Base-by-base conservation (phyloP, 2,888 invertebrate genomes). In the Eueremaeus valkanovi region DNA sequence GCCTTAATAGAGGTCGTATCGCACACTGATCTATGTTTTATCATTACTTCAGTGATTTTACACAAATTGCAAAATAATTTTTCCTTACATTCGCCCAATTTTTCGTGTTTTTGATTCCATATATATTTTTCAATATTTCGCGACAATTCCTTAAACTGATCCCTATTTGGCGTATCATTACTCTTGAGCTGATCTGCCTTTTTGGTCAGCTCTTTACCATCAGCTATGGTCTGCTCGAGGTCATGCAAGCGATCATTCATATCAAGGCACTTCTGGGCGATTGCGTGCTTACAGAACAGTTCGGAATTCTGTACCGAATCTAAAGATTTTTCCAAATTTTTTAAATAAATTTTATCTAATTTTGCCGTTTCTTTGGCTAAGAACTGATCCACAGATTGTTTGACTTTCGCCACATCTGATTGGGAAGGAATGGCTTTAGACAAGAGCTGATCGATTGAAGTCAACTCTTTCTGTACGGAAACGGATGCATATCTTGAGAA, bases 31-130 rank as follows among this genome's bases (percentile, higher is more conserved):
- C 36, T 66, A 36, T 66, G 66, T 33, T 9, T 36, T 1, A 36
- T 36, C 0, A 36, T 13, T 8, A 36, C 21, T 36, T 66, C 66
- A 36, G n/a, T 0, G 1, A 66, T 66, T 36, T 66, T 66, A 27
- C 74, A 74, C 5, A 74, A 18, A 42, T 74, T 74, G 63, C 74
- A 74, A 51, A 74, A 33, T 24, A 74, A 27, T 16, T 74, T 74
- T 49, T 74, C 74, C 9, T 21, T 29, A 72, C 74, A 74, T 27
- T 74, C 66, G 16, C 66, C 42, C 0, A 74, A 18, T 68, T 3
- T 18, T 6, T 24, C 66, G 49, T 61, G 61, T 21, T 74, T 61
- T 21, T 74, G 40, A 1, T 29, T 18, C 0, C 24, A 21, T 11
- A 68, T n/a, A 24, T 66, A 49, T 29, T 68, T 27, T 21, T 66